Evolutionary conservation across 2,797 vertebrate species (phyloP).

Genomic region (Xiphorhynchus erythropygius): DNA sequence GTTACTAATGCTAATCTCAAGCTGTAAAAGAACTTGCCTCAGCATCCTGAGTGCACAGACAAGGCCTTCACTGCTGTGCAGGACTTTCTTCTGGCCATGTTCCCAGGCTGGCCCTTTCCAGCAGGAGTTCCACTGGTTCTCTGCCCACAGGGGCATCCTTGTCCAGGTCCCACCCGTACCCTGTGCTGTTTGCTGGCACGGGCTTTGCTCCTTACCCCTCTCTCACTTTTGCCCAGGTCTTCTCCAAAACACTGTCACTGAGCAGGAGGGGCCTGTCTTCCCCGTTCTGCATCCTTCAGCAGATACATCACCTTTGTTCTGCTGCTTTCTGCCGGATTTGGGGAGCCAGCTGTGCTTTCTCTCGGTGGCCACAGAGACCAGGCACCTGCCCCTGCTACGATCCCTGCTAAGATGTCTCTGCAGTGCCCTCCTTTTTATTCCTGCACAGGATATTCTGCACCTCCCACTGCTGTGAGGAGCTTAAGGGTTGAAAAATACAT

Average conservation of each 20-base stretch:
- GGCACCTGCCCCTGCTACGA: not conserved
- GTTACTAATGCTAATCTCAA: not conserved
- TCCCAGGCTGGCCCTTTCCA: not conserved
- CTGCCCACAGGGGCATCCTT: not conserved
- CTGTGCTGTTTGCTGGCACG: not conserved
- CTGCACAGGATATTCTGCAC: not conserved
- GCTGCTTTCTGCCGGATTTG: not conserved
- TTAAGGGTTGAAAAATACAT: not conserved
- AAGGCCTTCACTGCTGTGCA: not conserved
- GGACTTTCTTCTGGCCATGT: not conserved
- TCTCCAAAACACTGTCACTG: not conserved
- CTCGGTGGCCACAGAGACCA: not conserved
- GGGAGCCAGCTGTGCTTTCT: not conserved
- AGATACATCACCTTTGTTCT: not conserved
- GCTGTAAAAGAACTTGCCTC: not conserved
- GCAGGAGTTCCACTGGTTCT: not conserved
- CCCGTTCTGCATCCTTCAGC: not conserved
- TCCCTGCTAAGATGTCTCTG: not conserved
- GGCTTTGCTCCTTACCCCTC: not conserved
- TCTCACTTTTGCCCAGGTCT: not conserved
- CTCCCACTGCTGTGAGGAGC: not conserved
- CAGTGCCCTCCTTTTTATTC: not conserved
- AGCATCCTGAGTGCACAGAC: not conserved
- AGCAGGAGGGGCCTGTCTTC: not conserved
- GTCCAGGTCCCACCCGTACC: not conserved